Percentiles rank a stretch among this genome's conserved stretches.
These are phyloP conservation scores for Acanthoscelides obtectus DNA, from an alignment of 2,888 invertebrate species.

Conservation along the genomic window DNA sequence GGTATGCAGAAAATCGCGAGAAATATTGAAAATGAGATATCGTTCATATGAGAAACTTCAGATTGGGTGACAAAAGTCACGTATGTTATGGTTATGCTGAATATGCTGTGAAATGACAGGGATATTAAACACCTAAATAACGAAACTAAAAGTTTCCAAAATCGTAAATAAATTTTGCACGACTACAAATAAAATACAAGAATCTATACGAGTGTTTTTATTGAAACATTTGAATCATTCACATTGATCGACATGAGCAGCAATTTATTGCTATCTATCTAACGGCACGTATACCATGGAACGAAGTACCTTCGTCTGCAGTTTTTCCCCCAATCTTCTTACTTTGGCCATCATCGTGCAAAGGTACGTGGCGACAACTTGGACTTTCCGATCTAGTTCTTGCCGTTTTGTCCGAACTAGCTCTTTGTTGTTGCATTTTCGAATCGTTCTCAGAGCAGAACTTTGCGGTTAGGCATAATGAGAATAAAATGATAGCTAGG, in stretches of 20 bases:
- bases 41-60: too few relatives aligned
- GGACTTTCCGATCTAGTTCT: neutral
- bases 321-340: neutral
- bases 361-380: neutral
- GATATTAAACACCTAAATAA: too few relatives aligned
- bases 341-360: neutral
- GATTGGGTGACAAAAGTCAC: too few relatives aligned
- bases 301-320: neutral
- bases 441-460: neutral
- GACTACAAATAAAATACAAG: neutral
- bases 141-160: too few relatives aligned
- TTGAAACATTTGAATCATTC: neutral
- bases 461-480: neutral
- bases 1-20: too few relatives aligned
- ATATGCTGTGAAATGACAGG: too few relatives aligned
- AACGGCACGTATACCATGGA: neutral
- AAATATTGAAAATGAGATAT: too few relatives aligned
- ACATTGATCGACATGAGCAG: too few relatives aligned
- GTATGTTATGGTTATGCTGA: too few relatives aligned
- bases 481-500: neutral
- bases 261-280: neutral
- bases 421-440: neutral
- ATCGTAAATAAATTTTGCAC: too few relatives aligned
- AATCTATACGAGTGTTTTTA: neutral
- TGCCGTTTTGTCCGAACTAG: neutral